phyloP scores from a whole-genome alignment of 2,113 vertebrate genomes.

The Gila orcuttii region DNA sequence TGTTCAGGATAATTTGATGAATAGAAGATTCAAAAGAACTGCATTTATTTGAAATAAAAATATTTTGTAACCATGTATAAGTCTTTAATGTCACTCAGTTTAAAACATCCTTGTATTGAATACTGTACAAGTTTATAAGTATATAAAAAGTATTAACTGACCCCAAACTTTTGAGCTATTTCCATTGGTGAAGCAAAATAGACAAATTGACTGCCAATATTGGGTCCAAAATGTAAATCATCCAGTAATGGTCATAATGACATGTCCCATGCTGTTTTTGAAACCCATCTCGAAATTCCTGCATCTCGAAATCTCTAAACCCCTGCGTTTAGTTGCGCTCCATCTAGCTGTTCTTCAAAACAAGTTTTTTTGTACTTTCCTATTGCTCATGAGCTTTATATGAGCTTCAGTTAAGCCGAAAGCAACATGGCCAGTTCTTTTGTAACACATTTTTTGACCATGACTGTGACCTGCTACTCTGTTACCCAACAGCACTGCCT shows the following conservation, averaged over 20 bases:
- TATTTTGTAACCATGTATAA: background rate
- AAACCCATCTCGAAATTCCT: too few relatives aligned
- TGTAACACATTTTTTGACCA: background rate
- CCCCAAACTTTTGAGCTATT: too few relatives aligned
- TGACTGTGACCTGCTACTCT: constrained; percentile 14
- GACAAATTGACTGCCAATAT: background rate
- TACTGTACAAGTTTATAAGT: too few relatives aligned
- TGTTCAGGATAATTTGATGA: background rate
- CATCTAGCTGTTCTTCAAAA: background rate
- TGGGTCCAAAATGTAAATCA: background rate
- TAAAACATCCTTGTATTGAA: too few relatives aligned
- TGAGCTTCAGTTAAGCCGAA: background rate
- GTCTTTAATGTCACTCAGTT: too few relatives aligned
- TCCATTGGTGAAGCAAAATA: too few relatives aligned
- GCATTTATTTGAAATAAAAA: background rate
- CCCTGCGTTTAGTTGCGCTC: background rate
- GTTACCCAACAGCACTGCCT: background rate
- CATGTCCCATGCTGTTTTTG: background rate
- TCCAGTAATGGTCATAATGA: background rate
- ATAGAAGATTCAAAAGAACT: background rate
- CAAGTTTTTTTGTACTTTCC: background rate
- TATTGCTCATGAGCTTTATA: background rate
- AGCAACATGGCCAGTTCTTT: background rate
- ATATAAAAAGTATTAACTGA: too few relatives aligned
- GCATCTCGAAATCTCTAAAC: background rate